Percentiles rank a stretch among this genome's conserved stretches.
Conservation (phyloP, 2,113 vertebrate species). For the Caranx ignobilis region DNA sequence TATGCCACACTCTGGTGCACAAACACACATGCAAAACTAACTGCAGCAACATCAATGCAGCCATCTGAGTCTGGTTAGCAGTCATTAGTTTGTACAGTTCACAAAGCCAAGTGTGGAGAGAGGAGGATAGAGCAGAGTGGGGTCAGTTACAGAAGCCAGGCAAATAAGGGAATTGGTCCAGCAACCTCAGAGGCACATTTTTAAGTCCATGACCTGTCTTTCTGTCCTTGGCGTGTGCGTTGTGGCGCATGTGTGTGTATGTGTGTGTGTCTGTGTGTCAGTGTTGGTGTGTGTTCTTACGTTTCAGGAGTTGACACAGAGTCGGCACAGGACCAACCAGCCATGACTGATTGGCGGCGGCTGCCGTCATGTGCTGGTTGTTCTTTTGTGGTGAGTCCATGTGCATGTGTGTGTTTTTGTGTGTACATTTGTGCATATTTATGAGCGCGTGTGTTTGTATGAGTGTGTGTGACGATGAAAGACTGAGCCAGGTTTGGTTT, state of each 20-base stretch:
- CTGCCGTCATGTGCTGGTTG: conserved; percentile 77
- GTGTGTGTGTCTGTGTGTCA: conserved; percentile 50
- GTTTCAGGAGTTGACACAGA: conserved; percentile 77
- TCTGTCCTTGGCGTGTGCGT: conserved; percentile 59
- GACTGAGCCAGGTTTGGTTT: conserved; percentile 68
- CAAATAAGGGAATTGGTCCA: conserved; percentile 75
- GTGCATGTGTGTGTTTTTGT: conserved; percentile 45
- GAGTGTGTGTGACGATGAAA: conserved; percentile 61
- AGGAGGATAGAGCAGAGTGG: conserved; percentile 71
- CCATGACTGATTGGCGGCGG: conserved; percentile 81
- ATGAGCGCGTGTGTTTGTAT: conserved; percentile 58
- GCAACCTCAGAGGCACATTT: conserved; percentile 72
- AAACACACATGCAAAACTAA: conserved; percentile 45
- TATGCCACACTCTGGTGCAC: conserved; percentile 22
- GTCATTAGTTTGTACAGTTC: conserved; percentile 69
- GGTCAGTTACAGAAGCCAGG: conserved; percentile 81
- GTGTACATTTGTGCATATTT: conserved; percentile 54
- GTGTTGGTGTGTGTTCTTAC: conserved; percentile 69
- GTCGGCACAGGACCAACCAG: conserved; percentile 76
- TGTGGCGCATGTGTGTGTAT: conserved; percentile 49
- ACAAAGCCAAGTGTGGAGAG: conserved; percentile 72
- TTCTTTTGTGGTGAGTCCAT: conserved; percentile 77
- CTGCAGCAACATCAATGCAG: conserved; percentile 41
- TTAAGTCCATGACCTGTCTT: conserved; percentile 71
- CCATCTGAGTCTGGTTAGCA: conserved; percentile 78